Percentiles rank a stretch among this genome's conserved stretches.
These are phyloP conservation scores for Masticophis lateralis DNA, from an alignment of 2,797 vertebrate genomes.

Conservation along the genomic window DNA sequence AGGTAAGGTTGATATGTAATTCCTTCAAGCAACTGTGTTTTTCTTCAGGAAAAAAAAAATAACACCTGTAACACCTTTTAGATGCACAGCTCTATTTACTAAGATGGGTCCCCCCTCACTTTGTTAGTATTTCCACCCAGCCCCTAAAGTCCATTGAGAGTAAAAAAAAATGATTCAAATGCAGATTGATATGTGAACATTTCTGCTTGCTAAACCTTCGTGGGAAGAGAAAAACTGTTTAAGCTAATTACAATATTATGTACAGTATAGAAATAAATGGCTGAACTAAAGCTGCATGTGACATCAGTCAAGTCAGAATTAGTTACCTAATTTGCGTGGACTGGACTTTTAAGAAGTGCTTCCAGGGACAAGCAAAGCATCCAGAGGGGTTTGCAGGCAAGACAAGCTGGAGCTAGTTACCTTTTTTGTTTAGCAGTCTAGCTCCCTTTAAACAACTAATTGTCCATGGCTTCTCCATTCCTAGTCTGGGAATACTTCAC, in stretches of 20 bases:
- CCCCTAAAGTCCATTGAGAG: background rate
- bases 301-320: background rate
- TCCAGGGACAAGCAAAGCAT: background rate
- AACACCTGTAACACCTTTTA: background rate
- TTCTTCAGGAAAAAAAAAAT: background rate
- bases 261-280: background rate
- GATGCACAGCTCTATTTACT: background rate
- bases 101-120: background rate
- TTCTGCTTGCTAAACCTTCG: background rate
- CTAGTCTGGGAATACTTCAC: background rate
- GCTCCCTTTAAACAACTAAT: background rate
- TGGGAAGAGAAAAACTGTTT: background rate
- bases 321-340: background rate
- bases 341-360: background rate
- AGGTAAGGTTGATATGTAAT: background rate
- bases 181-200: background rate
- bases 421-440: background rate
- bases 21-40: background rate
- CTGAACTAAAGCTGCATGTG: background rate
- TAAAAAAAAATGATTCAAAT: background rate
- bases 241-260: background rate
- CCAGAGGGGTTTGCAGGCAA: background rate
- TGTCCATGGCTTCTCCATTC: background rate
- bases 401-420: background rate
- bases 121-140: background rate